A percentile compares a stretch with the other conserved stretches of the same genome.
phyloP scores from a whole-genome alignment of 2,888 invertebrate species.

The Ochlodes sylvanus region DNA sequence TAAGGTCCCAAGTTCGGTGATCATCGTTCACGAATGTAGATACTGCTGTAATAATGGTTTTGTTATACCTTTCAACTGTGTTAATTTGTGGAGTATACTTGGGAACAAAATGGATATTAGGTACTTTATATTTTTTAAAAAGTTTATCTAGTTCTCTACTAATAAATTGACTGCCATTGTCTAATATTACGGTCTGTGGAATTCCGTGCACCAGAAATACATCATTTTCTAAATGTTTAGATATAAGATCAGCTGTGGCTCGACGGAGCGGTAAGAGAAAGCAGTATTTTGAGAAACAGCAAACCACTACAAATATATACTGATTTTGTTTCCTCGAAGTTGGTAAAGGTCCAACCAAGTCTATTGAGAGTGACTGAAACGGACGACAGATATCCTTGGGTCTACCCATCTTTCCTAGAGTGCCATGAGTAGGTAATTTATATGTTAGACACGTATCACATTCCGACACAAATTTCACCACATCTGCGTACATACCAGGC shows the following conservation, averaged over 20 bases:
- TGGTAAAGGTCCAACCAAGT: slow-evolving; percentile 43
- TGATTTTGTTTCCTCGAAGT: slow-evolving; percentile 36
- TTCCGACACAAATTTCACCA: slow-evolving; percentile 38
- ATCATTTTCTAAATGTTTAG: slow-evolving; percentile 39
- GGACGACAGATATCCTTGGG: slow-evolving; percentile 41
- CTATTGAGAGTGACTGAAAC: slow-evolving; percentile 41
- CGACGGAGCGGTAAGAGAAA: slow-evolving; percentile 34
- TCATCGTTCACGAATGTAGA: slow-evolving; percentile 4
- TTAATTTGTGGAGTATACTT: slow-evolving; percentile 28
- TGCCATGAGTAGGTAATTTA: slow-evolving; percentile 37
- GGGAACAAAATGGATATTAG: slow-evolving; percentile 43
- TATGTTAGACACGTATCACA: slow-evolving; percentile 37
- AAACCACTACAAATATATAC: slow-evolving; percentile 40
- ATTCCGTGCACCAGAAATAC: slow-evolving; percentile 48
- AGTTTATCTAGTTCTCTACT: slow-evolving; percentile 23
- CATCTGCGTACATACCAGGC: slow-evolving; percentile 44
- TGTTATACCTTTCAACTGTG: slow-evolving; percentile 12
- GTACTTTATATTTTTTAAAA: slow-evolving; percentile 42
- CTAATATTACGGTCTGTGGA: slow-evolving; percentile 43
- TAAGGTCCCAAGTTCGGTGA: slow-evolving; percentile 10
- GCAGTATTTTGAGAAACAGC: slow-evolving; percentile 44
- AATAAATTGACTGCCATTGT: slow-evolving; percentile 47
- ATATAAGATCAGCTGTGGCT: slow-evolving; percentile 31
- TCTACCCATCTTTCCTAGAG: slow-evolving; percentile 42
- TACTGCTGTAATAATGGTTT: slow-evolving; percentile 5